A percentile compares a stretch with the other conserved stretches of the same genome.
phyloP scores from a whole-genome alignment of 2,797 vertebrate genomes.

The Halcyon smyrnensis region DNA sequence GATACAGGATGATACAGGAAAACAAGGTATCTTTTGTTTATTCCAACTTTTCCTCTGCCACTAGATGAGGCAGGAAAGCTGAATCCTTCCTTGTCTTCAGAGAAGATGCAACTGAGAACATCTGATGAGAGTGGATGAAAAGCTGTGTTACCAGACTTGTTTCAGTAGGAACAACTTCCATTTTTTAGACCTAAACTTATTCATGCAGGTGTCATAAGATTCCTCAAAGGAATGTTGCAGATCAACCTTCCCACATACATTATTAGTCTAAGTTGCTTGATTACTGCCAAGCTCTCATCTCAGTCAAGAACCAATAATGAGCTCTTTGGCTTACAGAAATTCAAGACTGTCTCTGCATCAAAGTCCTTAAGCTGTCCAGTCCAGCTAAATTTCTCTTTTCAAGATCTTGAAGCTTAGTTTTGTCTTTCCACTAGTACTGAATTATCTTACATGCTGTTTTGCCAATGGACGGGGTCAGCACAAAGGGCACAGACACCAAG shows the following conservation, averaged over 20 bases:
- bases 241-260: neutral
- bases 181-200: neutral
- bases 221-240: neutral
- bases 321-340: neutral
- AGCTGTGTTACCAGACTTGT: neutral
- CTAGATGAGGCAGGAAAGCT: neutral
- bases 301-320: neutral
- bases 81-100: neutral
- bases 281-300: neutral
- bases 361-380: neutral
- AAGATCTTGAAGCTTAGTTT: neutral
- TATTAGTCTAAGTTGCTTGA: neutral
- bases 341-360: neutral
- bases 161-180: neutral
- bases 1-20: neutral
- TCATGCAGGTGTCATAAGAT: neutral
- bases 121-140: neutral
- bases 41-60: neutral
- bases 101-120: neutral
- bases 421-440: neutral
- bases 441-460: neutral
- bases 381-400: neutral
- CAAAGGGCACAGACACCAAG: no score
- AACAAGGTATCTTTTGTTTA: neutral
- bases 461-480: no score